These are phyloP conservation scores for Chiloscyllium plagiosum DNA, from an alignment of 2,113 vertebrate genomes.

Conservation along the genomic window DNA sequence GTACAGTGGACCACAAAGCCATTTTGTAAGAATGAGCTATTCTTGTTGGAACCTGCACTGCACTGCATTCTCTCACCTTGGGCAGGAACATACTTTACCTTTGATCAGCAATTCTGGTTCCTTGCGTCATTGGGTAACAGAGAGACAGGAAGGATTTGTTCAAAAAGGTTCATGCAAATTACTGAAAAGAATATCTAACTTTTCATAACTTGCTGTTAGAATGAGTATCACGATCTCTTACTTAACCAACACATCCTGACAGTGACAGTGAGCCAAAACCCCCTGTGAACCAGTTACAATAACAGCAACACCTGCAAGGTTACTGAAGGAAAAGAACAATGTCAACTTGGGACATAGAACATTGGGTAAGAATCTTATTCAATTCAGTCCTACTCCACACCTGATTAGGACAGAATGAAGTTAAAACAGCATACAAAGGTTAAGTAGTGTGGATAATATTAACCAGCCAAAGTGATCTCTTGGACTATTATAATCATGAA, in stretches of 20 bases:
- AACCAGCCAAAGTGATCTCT: neutral
- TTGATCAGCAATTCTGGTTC: neutral
- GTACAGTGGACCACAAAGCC: neutral
- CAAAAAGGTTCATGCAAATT: neutral
- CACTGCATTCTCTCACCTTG: neutral
- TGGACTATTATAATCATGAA: neutral
- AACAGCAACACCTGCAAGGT: neutral
- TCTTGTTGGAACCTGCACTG: neutral
- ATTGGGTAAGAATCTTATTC: neutral
- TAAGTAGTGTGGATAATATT: neutral
- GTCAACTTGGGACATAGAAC: too few relatives aligned
- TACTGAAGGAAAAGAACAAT: neutral
- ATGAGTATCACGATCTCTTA: neutral
- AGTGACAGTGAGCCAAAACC: neutral
- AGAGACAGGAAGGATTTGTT: neutral
- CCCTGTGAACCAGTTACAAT: neutral
- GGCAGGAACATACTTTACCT: neutral
- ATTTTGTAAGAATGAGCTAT: neutral
- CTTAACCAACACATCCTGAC: neutral
- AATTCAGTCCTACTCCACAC: neutral
- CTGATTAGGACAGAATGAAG: neutral
- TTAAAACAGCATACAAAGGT: neutral
- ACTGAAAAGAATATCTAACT: neutral
- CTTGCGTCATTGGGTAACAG: neutral
- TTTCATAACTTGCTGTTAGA: neutral